Base-by-base conservation (phyloP, 2,113 vertebrate species). In the Pagrus major region DNA sequence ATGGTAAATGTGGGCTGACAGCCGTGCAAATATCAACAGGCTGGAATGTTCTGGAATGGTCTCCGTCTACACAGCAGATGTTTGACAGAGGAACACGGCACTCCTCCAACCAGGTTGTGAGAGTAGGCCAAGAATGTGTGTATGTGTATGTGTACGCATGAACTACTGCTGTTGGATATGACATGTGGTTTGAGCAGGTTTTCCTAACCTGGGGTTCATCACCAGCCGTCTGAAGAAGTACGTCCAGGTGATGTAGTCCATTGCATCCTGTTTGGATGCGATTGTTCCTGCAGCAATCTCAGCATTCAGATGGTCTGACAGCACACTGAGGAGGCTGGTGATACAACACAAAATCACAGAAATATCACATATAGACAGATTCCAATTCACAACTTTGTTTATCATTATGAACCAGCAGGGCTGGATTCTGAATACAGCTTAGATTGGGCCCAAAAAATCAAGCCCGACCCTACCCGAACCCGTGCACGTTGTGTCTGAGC, bases 211-310 rank as follows among this genome's bases (percentile, higher is more conserved):
- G 82, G 98, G 98, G 90, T 99, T 99, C 98, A 99, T 99, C 88
- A 99, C 93, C 87, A 99, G 96, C 51, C 98, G 95, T 70, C 97
- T 96, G 93, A 99, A 99, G 93, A 99, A 99, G 79, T 99, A 99
- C 0, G 97, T 99, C 98, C 98, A 99, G 59, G 98, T 99, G 88
- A 99, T 96, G 91, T 99, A 99, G 93, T 99, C 98, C 97, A 99
- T 97, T 42, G 98, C 96, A 56, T 99, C 98, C 89, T 99, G 98
- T 84, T 99, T 99, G 86, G 97, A 99, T 47, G 96, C 92, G 92
- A 99, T 94, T 69, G 97, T 99, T 84, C 98, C 97, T 76, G 97
- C 97, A 75, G 97, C 95, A 56, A 98, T 97, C 91, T 99, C 98
- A 51, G 98, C 97, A 81, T 99, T 99, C 92, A 99, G 91, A 87